These are phyloP conservation scores for Ormyrus thymus DNA, from an alignment of 2,888 invertebrate genomes.

Conservation along the genomic window DNA sequence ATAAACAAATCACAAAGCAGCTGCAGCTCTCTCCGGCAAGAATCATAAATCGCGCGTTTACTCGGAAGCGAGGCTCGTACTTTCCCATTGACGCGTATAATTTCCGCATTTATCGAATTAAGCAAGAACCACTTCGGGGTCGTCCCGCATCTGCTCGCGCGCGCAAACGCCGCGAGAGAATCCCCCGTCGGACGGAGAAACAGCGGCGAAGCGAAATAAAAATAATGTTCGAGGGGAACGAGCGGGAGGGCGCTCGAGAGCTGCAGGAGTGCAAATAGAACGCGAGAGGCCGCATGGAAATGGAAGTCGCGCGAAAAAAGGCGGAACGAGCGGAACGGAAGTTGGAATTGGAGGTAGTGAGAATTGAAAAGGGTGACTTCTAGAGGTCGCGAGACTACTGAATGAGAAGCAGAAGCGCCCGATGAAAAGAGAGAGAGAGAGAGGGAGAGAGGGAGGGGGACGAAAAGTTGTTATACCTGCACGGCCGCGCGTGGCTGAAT, in stretches of 20 bases:
- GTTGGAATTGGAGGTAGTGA: conserved; percentile 16
- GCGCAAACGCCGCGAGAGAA: background rate
- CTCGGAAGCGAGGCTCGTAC: too few species aligned
- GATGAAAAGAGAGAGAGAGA: conserved; percentile 3
- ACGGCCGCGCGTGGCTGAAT: too few species aligned
- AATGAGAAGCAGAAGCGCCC: conserved; percentile 6
- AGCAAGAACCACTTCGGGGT: background rate
- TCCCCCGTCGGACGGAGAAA: background rate
- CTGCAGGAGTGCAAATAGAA: conserved; percentile 27
- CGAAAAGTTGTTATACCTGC: background rate
- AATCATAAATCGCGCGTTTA: background rate
- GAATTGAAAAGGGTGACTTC: conserved; percentile 34
- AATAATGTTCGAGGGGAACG: conserved; percentile 4
- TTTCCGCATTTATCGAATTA: conserved; percentile 15
- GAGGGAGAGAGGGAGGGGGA: background rate
- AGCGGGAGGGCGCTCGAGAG: background rate
- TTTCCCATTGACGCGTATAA: background rate
- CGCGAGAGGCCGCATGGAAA: background rate
- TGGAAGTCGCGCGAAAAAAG: background rate
- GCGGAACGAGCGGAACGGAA: conserved; percentile 10
- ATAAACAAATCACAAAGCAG: background rate
- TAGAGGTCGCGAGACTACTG: conserved; percentile 21
- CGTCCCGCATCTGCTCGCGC: background rate
- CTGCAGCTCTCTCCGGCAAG: background rate
- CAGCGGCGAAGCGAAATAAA: background rate